These are phyloP conservation scores for Brachypodius melanocephalos DNA, from an alignment of 2,113 vertebrate species.

Conservation along the genomic window DNA sequence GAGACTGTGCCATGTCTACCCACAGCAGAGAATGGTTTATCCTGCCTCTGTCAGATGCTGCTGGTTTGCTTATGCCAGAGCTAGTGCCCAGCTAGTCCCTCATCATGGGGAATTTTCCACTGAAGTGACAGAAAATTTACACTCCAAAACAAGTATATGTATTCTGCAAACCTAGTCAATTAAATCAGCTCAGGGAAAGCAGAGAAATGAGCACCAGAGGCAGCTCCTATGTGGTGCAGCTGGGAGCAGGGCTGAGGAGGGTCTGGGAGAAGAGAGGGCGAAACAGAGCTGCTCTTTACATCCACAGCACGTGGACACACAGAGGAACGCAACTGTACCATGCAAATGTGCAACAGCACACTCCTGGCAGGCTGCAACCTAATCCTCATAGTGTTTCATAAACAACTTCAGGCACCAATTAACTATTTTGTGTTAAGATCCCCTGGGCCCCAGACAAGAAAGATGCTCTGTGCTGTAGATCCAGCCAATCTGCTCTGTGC, in stretches of 20 bases:
- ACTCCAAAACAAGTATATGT: not conserved
- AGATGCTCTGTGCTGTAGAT: not conserved
- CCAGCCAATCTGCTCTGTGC: not conserved
- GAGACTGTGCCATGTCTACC: not conserved
- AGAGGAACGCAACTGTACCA: not conserved
- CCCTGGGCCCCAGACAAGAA: not conserved
- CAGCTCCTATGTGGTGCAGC: rapidly evolving
- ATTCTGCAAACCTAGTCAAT: not conserved
- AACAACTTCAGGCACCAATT: not conserved
- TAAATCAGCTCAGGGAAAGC: not conserved
- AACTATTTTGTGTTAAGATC: not conserved
- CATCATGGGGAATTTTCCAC: not conserved
- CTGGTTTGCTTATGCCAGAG: not conserved
- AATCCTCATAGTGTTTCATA: not conserved
- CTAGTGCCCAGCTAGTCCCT: not conserved
- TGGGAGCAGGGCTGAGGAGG: not conserved
- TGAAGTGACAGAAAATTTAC: not conserved
- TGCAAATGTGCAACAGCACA: rapidly evolving
- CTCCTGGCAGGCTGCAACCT: not conserved
- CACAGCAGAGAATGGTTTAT: not conserved
- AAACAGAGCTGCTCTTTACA: rapidly evolving
- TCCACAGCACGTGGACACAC: not conserved
- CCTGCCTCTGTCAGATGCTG: not conserved
- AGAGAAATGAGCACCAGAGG: rapidly evolving
- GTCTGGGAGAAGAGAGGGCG: not conserved